These are phyloP conservation scores for Leptopilina syphax DNA, from an alignment of 2,888 invertebrate genomes.

Conservation along the genomic window DNA sequence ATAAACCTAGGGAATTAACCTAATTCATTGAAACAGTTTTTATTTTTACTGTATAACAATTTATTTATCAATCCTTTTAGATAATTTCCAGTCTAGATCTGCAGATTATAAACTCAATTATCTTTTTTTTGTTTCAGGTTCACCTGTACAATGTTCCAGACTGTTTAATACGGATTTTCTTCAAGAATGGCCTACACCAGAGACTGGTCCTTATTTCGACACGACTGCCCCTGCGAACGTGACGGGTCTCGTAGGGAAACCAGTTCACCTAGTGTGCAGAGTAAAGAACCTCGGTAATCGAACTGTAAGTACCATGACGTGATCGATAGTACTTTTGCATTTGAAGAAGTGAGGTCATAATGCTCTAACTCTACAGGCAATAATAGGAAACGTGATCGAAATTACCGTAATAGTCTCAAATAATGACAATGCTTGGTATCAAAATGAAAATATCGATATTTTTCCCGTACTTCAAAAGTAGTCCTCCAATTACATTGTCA, in stretches of 20 bases:
- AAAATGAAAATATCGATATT: too few species aligned
- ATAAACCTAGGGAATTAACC: too few species aligned
- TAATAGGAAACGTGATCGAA: conserved; percentile 1
- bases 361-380: background rate
- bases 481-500: too few species aligned
- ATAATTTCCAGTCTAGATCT: too few species aligned
- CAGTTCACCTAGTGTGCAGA: conserved; percentile 76
- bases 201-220: conserved; percentile 74
- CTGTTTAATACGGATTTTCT: conserved; percentile 74
- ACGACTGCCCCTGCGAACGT: conserved; percentile 74
- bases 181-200: conserved; percentile 73
- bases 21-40: too few species aligned
- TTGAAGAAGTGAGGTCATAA: conserved; percentile 20
- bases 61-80: too few species aligned
- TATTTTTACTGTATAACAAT: too few species aligned
- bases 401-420: background rate
- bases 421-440: too few species aligned
- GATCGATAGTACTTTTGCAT: conserved; percentile 46
- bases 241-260: conserved; percentile 77
- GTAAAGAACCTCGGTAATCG: conserved; percentile 77
- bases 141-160: conserved; percentile 78
- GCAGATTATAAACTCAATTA: too few species aligned
- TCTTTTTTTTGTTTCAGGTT: conserved; percentile 2
- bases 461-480: too few species aligned
- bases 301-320: conserved; percentile 69